Evolutionary conservation across 2,888 invertebrate genomes (phyloP).

Genomic region (Hesperia comma): DNA sequence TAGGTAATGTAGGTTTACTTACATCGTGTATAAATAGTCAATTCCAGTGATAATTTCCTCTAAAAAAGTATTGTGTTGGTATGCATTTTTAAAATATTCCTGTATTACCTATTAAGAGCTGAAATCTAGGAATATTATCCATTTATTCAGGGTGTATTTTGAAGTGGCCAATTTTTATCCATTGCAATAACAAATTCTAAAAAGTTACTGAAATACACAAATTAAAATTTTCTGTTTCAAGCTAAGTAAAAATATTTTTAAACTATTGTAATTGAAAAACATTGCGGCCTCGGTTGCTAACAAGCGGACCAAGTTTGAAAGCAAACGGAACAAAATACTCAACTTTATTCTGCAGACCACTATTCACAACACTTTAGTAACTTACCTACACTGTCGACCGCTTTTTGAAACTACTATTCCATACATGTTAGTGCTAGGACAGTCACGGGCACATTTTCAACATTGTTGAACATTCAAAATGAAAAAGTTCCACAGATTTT

Average conservation of each 20-base stretch:
- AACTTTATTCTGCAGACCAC: slow-evolving; percentile 54
- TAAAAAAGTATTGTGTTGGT: too few relatives aligned
- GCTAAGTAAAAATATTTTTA: slow-evolving; percentile 46
- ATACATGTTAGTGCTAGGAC: slow-evolving; percentile 30
- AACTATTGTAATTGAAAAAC: slow-evolving; percentile 53
- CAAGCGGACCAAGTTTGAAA: slow-evolving; percentile 62
- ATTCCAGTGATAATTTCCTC: too few relatives aligned
- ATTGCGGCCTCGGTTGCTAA: slow-evolving; percentile 51
- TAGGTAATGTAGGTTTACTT: too few relatives aligned
- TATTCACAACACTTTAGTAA: slow-evolving; percentile 47
- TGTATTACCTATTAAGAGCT: too few relatives aligned
- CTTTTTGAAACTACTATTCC: slow-evolving; percentile 24
- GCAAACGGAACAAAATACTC: slow-evolving; percentile 55
- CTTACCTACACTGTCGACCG: slow-evolving; percentile 28
- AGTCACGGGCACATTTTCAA: slow-evolving; percentile 20
- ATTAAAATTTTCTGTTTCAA: slow-evolving; percentile 6
- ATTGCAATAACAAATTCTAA: too few relatives aligned
- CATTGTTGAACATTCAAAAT: slow-evolving; percentile 30
- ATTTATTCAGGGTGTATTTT: too few relatives aligned
- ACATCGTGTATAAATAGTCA: too few relatives aligned
- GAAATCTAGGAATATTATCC: too few relatives aligned
- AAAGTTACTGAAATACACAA: background rate
- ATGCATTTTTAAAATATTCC: too few relatives aligned
- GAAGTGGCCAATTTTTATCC: too few relatives aligned
- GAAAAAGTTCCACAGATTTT: slow-evolving; percentile 17